Percentiles rank a stretch among this genome's conserved stretches.
These are phyloP conservation scores for Adelphocoris suturalis DNA, from an alignment of 2,888 invertebrate species.

Conservation along the genomic window DNA sequence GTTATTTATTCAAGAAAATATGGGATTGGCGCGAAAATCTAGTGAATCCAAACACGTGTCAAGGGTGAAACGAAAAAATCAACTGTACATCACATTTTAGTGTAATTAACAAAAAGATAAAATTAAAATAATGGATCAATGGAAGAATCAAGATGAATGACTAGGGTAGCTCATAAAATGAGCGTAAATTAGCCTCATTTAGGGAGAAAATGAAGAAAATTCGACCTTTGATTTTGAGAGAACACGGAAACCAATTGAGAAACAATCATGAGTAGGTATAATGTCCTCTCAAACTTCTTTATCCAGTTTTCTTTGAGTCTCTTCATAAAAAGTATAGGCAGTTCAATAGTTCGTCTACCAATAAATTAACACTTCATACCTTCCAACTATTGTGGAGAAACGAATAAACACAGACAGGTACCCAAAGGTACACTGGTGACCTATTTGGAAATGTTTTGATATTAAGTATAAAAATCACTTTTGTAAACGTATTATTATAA, in stretches of 20 bases:
- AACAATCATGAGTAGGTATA: background rate
- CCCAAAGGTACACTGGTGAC: background rate
- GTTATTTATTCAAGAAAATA: too few relatives aligned
- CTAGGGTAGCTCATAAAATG: slow-evolving; percentile 27
- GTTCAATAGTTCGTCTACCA: slow-evolving; percentile 4
- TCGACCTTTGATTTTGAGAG: background rate
- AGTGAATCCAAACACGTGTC: too few relatives aligned
- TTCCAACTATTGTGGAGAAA: background rate
- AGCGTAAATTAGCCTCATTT: background rate
- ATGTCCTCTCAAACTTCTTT: background rate
- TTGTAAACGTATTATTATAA: slow-evolving; percentile 61
- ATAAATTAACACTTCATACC: slow-evolving; percentile 16
- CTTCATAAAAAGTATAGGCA: slow-evolving; percentile 1
- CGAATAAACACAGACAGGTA: background rate
- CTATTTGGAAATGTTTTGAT: slow-evolving; percentile 62
- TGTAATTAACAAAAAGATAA: background rate
- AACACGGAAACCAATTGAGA: background rate
- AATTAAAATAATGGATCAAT: background rate
- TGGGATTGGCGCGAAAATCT: too few relatives aligned
- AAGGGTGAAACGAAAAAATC: too few relatives aligned
- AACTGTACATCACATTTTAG: background rate
- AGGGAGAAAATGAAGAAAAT: background rate
- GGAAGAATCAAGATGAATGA: background rate
- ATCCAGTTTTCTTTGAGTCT: background rate
- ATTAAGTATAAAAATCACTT: slow-evolving; percentile 67